Conservation (phyloP, 1,140 invertebrate species). For the Sweltsa coloradensis region DNA sequence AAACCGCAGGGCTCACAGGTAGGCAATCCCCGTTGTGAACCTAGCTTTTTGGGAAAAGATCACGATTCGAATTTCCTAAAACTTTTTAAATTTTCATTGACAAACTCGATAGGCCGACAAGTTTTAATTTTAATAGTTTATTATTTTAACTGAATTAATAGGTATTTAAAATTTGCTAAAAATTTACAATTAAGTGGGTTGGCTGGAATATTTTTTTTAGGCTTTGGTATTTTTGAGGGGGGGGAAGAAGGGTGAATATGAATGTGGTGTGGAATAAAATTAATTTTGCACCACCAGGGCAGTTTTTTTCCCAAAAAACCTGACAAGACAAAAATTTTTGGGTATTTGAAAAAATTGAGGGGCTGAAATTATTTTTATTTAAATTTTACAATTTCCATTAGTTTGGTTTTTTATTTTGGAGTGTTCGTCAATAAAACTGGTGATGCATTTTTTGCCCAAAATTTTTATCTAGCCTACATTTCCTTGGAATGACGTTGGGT, state of each 20-base stretch:
- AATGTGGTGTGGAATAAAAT: no score
- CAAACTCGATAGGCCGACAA: neutral
- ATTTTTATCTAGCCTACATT: neutral
- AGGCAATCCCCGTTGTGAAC: neutral
- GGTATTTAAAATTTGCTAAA: no score
- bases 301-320: no score
- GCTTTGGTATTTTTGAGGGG: no score
- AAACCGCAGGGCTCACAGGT: constrained; percentile 78
- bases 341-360: no score
- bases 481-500: constrained; percentile 10
- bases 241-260: no score
- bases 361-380: no score
- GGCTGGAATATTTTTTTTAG: neutral
- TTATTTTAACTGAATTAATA: neutral
- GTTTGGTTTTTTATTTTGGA: neutral
- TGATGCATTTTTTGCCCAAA: neutral
- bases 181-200: no score
- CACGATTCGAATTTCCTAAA: neutral
- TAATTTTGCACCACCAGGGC: no score
- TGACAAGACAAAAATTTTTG: neutral
- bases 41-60: neutral
- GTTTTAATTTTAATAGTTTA: neutral
- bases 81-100: neutral
- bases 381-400: no score
- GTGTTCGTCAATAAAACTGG: neutral